Base-by-base conservation (phyloP, 1,140 invertebrate species). In the Drosophila sulfurigaster region DNA sequence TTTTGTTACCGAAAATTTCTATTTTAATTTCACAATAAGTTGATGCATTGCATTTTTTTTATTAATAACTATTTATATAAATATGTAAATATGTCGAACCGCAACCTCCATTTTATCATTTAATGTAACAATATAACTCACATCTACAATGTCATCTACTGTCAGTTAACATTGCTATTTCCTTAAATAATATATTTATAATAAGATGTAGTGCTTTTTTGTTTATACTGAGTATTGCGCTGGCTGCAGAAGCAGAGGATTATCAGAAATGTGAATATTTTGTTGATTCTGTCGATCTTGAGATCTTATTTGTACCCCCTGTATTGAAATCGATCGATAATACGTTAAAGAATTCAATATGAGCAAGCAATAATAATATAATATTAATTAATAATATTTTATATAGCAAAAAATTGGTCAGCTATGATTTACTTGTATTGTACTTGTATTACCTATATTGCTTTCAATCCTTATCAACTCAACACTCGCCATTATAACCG, bases 1-100 rank as follows among this genome's bases (percentile, higher is more conserved):
- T 96, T 97, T 95, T 52, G n/a, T 11, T 45, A n/a, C n/a, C 32
- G 5, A 20, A 57, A 13, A 28, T 45, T 5, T 13, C 1, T 64
- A 45, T 43, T 45, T 10, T 15, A 65, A 11, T 59, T 45, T 49
- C 15, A 0, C 1, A 7, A 5, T 35, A 1, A 0, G 10, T 1
- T n/a, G 3, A 43, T 6, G 1, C 11, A 45, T 4, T 6, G 1
- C 11, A 45, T 4, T 35, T 41, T 38, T 13, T 56, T 0, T 56
- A 20, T 5, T 15, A 11, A 13, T 0, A 35, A 35, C 2, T 6
- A 2, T 38, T 8, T 38, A 8, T 38, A 38, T 32, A 35, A 35
- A 8, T 38, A n/a, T n/a, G n/a, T n/a, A n/a, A n/a, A n/a, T n/a
- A n/a, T n/a, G n/a, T n/a, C n/a, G n/a, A n/a, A n/a, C n/a, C n/a